Evolutionary conservation across 2,113 vertebrate species (phyloP).

Genomic region (Theristicus caerulescens): DNA sequence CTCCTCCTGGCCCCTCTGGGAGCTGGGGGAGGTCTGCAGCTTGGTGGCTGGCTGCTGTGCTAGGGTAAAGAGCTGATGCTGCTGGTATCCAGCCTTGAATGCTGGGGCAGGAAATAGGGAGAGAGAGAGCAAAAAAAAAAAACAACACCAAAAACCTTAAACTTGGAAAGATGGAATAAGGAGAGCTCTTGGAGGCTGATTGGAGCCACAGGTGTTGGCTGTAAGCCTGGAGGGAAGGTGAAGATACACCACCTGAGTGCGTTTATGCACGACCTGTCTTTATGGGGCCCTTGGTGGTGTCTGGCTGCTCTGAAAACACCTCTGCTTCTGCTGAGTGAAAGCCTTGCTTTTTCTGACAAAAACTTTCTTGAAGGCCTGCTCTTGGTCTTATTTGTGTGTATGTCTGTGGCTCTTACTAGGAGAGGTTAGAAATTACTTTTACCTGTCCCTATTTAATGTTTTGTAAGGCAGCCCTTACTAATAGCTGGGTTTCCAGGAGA

Average conservation of each 20-base stretch:
- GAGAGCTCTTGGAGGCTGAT: background rate
- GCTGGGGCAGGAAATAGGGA: background rate
- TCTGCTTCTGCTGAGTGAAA: background rate
- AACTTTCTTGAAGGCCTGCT: background rate
- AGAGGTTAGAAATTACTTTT: background rate
- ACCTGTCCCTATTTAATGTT: background rate
- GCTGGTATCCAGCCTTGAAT: background rate
- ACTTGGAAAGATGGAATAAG: accelerated
- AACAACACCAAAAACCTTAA: background rate
- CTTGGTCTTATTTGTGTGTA: background rate
- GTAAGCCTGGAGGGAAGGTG: background rate
- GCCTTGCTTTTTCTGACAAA: background rate
- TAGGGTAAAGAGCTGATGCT: background rate
- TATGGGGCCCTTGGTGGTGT: background rate
- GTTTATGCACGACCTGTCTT: background rate
- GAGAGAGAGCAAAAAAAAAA: background rate
- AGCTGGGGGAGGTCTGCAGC: background rate
- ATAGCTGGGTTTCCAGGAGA: background rate
- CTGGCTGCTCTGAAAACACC: background rate
- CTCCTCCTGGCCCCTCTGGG: background rate
- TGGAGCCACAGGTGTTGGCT: background rate
- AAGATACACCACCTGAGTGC: background rate
- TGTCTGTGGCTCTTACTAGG: background rate
- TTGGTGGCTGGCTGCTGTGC: background rate
- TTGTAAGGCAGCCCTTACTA: background rate